Evolutionary conservation across 2,113 vertebrate species (phyloP).

Genomic region (Chamaetylas fuelleborni): DNA sequence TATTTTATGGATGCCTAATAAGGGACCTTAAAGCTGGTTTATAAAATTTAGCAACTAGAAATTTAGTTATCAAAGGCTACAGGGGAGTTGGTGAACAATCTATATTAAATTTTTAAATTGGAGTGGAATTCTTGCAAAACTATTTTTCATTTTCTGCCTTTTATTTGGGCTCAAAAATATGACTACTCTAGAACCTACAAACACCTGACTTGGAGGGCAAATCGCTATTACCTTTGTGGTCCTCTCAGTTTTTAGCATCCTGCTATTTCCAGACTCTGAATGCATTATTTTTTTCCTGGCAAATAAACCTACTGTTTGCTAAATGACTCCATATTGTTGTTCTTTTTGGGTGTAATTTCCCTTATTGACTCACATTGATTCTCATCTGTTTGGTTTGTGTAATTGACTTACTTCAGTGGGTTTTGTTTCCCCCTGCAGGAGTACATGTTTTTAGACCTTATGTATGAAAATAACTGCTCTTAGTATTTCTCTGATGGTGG

Average conservation of each 20-base stretch:
- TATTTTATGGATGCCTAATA: not conserved
- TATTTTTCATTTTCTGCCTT: not conserved
- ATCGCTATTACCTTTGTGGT: not conserved
- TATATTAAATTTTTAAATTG: not conserved
- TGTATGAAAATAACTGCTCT: not conserved
- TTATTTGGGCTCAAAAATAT: not conserved
- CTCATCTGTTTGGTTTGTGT: not conserved
- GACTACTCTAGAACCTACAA: not conserved
- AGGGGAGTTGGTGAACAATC: not conserved
- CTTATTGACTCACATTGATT: not conserved
- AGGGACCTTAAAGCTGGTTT: not conserved
- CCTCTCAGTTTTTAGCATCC: not conserved
- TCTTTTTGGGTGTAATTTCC: not conserved
- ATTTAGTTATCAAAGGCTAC: not conserved
- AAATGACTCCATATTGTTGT: not conserved
- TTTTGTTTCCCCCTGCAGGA: not conserved
- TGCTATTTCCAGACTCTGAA: not conserved
- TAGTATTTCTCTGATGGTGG: not conserved
- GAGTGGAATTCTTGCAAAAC: not conserved
- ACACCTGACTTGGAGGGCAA: not conserved
- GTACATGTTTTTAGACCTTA: not conserved
- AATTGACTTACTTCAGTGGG: not conserved
- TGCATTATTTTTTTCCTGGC: not conserved
- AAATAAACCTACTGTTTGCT: not conserved
- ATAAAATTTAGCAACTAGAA: not conserved